A percentile compares a stretch with the other conserved stretches of the same genome.
These are phyloP conservation scores for Neoscelio sp. DNA, from an alignment of 2,888 invertebrate genomes.

Conservation along the genomic window DNA sequence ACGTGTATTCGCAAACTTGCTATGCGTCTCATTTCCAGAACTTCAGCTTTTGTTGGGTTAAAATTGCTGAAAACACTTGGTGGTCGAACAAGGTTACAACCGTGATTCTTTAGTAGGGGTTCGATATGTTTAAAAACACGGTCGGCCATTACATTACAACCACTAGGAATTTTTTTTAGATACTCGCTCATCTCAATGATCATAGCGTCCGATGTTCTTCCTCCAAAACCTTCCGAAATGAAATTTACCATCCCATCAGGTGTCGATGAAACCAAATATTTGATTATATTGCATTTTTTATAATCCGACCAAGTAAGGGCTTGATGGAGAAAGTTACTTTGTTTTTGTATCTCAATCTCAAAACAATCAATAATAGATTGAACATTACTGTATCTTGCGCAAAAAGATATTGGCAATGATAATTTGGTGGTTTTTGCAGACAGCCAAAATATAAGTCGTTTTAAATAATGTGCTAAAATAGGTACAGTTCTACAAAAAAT, in stretches of 20 bases:
- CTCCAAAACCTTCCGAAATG: conserved; percentile 70
- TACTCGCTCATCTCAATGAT: conserved; percentile 55
- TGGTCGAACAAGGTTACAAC: conserved; percentile 50
- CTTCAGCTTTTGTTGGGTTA: conserved; percentile 25
- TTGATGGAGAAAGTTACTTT: conserved; percentile 68
- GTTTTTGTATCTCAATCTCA: conserved; percentile 73
- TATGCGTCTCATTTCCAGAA: conserved; percentile 63
- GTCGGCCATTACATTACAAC: conserved; percentile 62
- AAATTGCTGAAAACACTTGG: conserved; percentile 51
- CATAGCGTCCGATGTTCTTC: conserved; percentile 65
- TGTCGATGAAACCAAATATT: conserved; percentile 73
- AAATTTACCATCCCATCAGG: conserved; percentile 71
- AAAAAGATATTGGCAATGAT: conserved; percentile 22
- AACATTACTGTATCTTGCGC: conserved; percentile 22
- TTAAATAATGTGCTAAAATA: conserved; percentile 10
- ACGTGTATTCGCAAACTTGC: conserved; percentile 69
- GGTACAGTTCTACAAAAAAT: conserved; percentile 12
- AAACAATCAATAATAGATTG: conserved; percentile 71
- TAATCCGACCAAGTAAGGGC: conserved; percentile 74
- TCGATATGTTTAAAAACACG: conserved; percentile 66
- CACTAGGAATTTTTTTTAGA: conserved; percentile 28
- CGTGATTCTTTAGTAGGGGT: conserved; percentile 30
- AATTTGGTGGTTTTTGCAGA: neutral
- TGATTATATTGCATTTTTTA: conserved; percentile 75
- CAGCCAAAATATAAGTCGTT: conserved; percentile 23